Base-by-base conservation (phyloP, 1,140 invertebrate genomes). In the Drosophila bocqueti region DNA sequence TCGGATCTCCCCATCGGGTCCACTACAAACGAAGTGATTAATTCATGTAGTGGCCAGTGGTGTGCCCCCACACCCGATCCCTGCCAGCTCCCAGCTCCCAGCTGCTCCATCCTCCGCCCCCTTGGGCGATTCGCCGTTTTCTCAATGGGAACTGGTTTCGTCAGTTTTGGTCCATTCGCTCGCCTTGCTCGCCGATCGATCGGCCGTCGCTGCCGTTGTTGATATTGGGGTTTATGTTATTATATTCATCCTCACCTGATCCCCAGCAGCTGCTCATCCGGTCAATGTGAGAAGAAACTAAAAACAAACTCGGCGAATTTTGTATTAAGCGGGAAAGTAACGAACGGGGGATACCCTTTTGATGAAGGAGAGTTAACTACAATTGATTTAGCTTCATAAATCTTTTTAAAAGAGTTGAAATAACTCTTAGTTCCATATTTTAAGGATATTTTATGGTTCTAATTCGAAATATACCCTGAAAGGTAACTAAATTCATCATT, bases 181-280 rank as follows among this genome's bases (percentile, higher is more conserved):
- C 54, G 64, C 50, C 54, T 47, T 47, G 63, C 57, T 61, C 62
- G 45, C 65, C 76, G 60, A 73, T 72, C 65, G 79, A 67, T 64
- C 69, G 64, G 63, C 63, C 57, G 52, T 26, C 61, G 63, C 69
- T 66, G 78, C 34, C 69, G 84, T 67, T 81, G 83, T 87, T 87
- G 84, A 87, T 87, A 90, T 90, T 89, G 84, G 85, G 85, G 85
- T 84, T 89, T 89, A 87, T 87, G 83, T 87, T 87, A 89, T 89
- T 89, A 90, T 90, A 90, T 90, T 90, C 86, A 91, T 90, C 86
- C 86, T 90, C 86, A 91, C 86, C 86, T 90, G 86, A 90, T 90
- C 86, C 81, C 79, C 86, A 90, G 86, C 85, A 91, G 86, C 86
- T 90, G 86, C 86, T 90, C 86, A 90, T 90, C 86, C 85, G 85